Percentiles rank a stretch among this genome's conserved stretches.
Conservation (phyloP, 1,140 invertebrate species). For the Neodiprion fabricii region DNA sequence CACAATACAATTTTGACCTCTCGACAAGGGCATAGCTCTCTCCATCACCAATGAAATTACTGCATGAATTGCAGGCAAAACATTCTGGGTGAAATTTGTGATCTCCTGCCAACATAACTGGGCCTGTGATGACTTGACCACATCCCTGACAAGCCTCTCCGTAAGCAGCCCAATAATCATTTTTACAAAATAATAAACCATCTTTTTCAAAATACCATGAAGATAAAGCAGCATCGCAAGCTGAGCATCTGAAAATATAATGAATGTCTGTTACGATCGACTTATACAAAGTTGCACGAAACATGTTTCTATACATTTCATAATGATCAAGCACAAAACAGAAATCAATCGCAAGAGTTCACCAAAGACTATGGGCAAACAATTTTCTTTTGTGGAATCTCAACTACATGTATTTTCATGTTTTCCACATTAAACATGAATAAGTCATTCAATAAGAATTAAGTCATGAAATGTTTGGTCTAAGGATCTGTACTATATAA, state of each 20-base stretch:
- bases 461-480: constrained; percentile 8
- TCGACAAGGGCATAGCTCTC: constrained; percentile 91
- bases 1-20: constrained; percentile 87
- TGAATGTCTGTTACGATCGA: background rate
- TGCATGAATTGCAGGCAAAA: constrained; percentile 85
- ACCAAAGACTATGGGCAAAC: background rate
- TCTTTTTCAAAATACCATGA: constrained; percentile 95
- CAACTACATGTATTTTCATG: no score
- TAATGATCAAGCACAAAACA: constrained; percentile 13
- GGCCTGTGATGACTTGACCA: constrained; percentile 86
- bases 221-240: constrained; percentile 82
- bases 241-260: constrained; percentile 75
- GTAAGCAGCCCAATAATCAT: constrained; percentile 88
- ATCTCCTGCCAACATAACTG: constrained; percentile 93
- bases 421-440: no score
- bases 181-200: constrained; percentile 86
- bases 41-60: constrained; percentile 88
- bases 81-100: constrained; percentile 96
- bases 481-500: constrained; percentile 16
- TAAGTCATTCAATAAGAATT: no score
- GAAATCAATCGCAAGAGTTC: constrained; percentile 14
- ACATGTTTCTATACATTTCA: background rate
- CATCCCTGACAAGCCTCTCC: constrained; percentile 90
- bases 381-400: no score
- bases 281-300: background rate